phyloP scores from a whole-genome alignment of 2,888 invertebrate genomes.

The Cataglyphis albicans region DNA sequence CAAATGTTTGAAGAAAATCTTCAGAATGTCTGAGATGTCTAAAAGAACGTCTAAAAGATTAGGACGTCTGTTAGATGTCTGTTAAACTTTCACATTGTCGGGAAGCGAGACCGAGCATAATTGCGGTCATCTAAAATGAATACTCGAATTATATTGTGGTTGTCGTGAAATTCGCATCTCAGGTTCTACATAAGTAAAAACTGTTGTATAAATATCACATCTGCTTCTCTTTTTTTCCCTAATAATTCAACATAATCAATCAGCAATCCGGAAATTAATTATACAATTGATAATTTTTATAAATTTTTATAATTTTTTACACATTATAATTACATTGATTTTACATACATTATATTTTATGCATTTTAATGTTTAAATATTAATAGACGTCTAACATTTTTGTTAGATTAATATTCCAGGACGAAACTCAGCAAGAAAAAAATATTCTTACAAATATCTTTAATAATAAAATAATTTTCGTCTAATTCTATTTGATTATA shows the following conservation, averaged over 20 bases:
- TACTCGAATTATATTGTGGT: conserved; percentile 31
- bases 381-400: neutral
- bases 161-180: conserved; percentile 25
- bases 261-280: neutral
- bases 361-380: neutral
- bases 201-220: conserved; percentile 21
- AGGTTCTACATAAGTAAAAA: conserved; percentile 50
- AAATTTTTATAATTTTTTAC: neutral
- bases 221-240: neutral
- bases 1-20: conserved; percentile 6
- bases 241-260: neutral
- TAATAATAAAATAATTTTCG: neutral
- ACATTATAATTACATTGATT: neutral
- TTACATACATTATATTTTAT: neutral
- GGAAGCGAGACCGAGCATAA: conserved; percentile 43
- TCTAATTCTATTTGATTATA: neutral
- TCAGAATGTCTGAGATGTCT: conserved; percentile 2
- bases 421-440: neutral
- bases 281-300: neutral
- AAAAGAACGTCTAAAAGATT: conserved; percentile 26
- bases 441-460: neutral
- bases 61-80: conserved; percentile 42
- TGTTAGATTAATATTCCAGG: neutral
- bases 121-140: conserved; percentile 45
- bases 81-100: conserved; percentile 48